Base-by-base conservation (phyloP, 2,113 vertebrate genomes). In the Rhea americana region DNA sequence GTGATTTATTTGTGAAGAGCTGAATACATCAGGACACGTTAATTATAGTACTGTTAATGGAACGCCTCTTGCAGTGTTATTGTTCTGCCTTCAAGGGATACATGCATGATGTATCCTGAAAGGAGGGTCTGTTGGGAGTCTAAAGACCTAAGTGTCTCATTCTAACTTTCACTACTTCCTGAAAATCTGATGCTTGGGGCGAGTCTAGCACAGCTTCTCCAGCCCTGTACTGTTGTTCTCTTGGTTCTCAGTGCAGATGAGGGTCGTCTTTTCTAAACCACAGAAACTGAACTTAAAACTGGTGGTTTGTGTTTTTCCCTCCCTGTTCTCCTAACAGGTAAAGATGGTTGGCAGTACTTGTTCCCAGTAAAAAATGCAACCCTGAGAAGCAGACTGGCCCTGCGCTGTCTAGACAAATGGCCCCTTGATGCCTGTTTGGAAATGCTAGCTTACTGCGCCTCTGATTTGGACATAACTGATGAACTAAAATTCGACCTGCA, bases 391-490 rank as follows among this genome's bases (percentile, higher is more conserved):
- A 98, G 91, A 16, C 96, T 99, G 79, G 97, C 97, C 65, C 97
- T 99, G 9, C 95, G 87, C 93, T 98, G 97, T 89, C 92, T 99
- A 78, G 98, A 99, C 88, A 98, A 51, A 43, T 99, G 99, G 99
- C 98, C 99, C 35, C 97, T 99, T 82, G 96, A 98, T 3, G 96
- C 97, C 35, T 98, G 98, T 82, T 96, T 98, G 90, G 99, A 99
- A 94, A 97, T 99, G 92, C 96, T 99, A 26, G 97, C 98, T 66
- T 99, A 99, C 47, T 99, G 99, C 96, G 96, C 99, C 72, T 98
- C 98, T 87, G 98, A 99, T 74, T 59, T 81, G 5, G 62, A 68
- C 56, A 93, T 98, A 25, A 96, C 97, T 32, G 89, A 82, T 26
- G 95, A 94, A 4, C 97, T 99, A 11, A 98, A 97, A 77, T 91